These are phyloP conservation scores for Actenoides hombroni DNA, from an alignment of 2,113 vertebrate species.

Conservation along the genomic window DNA sequence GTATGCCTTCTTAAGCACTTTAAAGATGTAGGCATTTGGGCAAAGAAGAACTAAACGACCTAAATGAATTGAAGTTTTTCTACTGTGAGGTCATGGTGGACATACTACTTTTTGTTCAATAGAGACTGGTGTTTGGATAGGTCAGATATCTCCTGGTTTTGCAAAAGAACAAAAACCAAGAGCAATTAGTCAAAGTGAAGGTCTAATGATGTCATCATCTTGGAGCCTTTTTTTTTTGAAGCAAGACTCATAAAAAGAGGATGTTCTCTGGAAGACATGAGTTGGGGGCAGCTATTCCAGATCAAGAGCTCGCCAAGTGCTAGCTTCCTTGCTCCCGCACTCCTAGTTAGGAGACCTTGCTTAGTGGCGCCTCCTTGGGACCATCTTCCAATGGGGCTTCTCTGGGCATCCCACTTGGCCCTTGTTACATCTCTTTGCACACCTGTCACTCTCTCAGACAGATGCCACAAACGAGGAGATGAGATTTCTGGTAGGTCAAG, in stretches of 20 bases:
- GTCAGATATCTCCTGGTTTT: background rate
- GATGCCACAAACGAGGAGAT: background rate
- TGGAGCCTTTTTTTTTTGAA: background rate
- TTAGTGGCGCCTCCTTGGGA: background rate
- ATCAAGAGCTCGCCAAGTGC: background rate
- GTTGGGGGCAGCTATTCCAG: background rate
- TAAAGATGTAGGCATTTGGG: background rate
- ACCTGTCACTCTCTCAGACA: background rate
- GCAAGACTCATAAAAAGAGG: background rate
- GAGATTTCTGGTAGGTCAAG: accelerated
- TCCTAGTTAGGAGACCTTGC: background rate
- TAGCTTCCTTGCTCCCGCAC: accelerated
- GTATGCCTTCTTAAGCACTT: background rate
- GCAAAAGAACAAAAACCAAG: background rate
- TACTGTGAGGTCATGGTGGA: background rate
- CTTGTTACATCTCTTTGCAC: background rate
- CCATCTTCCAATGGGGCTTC: background rate
- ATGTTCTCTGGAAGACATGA: background rate
- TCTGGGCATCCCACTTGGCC: background rate
- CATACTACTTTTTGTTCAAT: background rate
- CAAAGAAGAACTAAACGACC: background rate
- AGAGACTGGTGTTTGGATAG: background rate
- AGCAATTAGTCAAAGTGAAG: background rate
- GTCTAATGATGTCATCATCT: background rate
- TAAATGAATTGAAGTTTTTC: background rate